phyloP scores from a whole-genome alignment of 2,888 invertebrate species.

The Harpalus rufipes region DNA sequence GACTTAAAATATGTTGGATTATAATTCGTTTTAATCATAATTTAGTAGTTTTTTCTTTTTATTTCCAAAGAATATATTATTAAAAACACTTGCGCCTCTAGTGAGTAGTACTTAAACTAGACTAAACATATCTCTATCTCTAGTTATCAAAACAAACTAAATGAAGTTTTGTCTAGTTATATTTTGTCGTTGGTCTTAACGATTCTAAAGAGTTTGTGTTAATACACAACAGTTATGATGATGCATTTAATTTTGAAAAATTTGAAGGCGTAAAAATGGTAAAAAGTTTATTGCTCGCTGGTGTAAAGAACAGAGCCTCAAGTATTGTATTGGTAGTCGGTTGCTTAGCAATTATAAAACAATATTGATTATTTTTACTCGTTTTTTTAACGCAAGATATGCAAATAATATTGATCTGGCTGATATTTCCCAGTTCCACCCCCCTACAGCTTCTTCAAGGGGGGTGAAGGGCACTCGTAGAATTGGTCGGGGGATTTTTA shows the following conservation, averaged over 20 bases:
- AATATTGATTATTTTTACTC: slow-evolving; percentile 67
- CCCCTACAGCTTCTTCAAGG: slow-evolving; percentile 45
- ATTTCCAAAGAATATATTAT: too few relatives aligned
- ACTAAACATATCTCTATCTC: too few relatives aligned
- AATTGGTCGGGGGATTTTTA: slow-evolving; percentile 61
- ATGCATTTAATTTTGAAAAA: background rate
- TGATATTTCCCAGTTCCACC: slow-evolving; percentile 55
- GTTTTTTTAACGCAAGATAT: slow-evolving; percentile 66
- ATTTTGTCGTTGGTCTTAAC: too few relatives aligned
- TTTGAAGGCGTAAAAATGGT: background rate
- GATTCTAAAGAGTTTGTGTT: too few relatives aligned
- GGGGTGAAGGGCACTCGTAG: slow-evolving; percentile 23
- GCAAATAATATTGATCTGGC: slow-evolving; percentile 65
- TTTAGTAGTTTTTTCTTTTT: too few relatives aligned
- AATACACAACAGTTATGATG: too few relatives aligned
- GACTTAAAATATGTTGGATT: too few relatives aligned
- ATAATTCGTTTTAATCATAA: too few relatives aligned
- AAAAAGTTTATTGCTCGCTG: slow-evolving; percentile 34
- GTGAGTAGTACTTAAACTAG: too few relatives aligned
- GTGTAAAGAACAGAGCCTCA: slow-evolving; percentile 40
- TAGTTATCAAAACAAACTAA: too few relatives aligned
- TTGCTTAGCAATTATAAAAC: slow-evolving; percentile 67
- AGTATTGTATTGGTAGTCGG: slow-evolving; percentile 66
- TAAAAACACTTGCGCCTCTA: too few relatives aligned
- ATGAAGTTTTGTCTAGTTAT: too few relatives aligned